These are phyloP conservation scores for Oryzaephilus surinamensis DNA, from an alignment of 1,140 invertebrate genomes.

Conservation along the genomic window DNA sequence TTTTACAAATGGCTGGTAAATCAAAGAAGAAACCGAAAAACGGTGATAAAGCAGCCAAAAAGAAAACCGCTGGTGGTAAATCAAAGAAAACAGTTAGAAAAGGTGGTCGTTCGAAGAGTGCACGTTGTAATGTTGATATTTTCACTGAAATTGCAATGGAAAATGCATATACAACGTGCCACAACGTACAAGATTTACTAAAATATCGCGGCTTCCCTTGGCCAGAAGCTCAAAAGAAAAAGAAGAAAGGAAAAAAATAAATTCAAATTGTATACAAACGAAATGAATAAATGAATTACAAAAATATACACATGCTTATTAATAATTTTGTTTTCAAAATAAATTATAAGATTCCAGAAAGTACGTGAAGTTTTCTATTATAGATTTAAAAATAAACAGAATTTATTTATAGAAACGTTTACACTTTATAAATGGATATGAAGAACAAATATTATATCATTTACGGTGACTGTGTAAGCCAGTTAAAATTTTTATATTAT, in stretches of 20 bases:
- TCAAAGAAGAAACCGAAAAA: conserved; percentile 1
- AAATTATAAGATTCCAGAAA: no score
- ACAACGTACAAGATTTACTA: conserved; percentile 73
- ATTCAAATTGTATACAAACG: background rate
- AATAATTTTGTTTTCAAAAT: no score
- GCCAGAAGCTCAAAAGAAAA: conserved; percentile 70
- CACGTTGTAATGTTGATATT: conserved; percentile 61
- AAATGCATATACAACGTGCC: conserved; percentile 79
- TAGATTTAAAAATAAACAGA: no score
- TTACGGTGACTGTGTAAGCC: no score
- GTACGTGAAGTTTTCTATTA: no score
- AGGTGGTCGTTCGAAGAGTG: conserved; percentile 45
- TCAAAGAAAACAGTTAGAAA: background rate
- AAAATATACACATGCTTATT: no score
- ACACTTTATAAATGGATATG: no score
- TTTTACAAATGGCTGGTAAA: background rate
- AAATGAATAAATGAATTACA: background rate
- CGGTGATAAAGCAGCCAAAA: background rate
- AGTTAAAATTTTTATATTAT: no score
- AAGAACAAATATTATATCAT: no score
- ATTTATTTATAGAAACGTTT: no score
- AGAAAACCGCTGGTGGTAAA: background rate
- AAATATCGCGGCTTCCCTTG: conserved; percentile 71
- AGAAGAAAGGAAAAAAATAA: conserved; percentile 59
- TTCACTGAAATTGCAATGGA: conserved; percentile 77